Base-by-base conservation (phyloP, 2,797 vertebrate genomes). In the Myotis daubentonii region DNA sequence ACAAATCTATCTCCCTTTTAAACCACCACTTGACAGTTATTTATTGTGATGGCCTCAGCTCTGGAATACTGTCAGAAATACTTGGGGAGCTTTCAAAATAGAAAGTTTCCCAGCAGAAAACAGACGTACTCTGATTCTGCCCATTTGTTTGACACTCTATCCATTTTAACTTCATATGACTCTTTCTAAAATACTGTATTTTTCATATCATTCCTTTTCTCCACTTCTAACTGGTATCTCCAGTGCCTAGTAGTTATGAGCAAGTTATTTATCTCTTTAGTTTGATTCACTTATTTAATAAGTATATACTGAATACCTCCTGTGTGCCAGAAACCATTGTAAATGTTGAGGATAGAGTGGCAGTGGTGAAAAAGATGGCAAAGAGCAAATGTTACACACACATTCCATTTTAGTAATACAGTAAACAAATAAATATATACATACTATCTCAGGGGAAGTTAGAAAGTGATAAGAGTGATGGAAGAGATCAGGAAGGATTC, bases 61-160 rank as follows among this genome's bases (percentile, higher is more conserved):
- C 60, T 85, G n/a, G 30, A 81, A 89, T 23, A 44, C 72, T 65
- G 8, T 84, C 25, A 94, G 55, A 91, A 93, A 80, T 80, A 36
- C 22, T 91, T 68, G 19, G 36, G 41, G 4, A 57, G 5, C 22
- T 78, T 93, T 87, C 66, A 88, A 94, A 87, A 78, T 70, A 83
- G 33, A 62, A 51, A 38, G 8, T 72, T 79, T 88, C 41, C 33
- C 11, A 80, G 66, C 19, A 88, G 57, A 95, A 88, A 80, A 22
- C 70, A 60, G 33, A 91, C 13, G 41, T 47, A 66, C 8, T 76
- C 51, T 71, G 11, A 44, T 72, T 93, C 33, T 90, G 6, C 7
- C n/a, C n/a, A n/a, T 75, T 95, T 84, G 8, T 70, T 89, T 75
- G 78, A 65, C 7, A 75, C 6, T 20, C 10, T 76, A 25, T 79